A percentile compares a stretch with the other conserved stretches of the same genome.
Evolutionary conservation across 1,140 invertebrate species (phyloP).

Genomic region (Brachionus koreanus): DNA sequence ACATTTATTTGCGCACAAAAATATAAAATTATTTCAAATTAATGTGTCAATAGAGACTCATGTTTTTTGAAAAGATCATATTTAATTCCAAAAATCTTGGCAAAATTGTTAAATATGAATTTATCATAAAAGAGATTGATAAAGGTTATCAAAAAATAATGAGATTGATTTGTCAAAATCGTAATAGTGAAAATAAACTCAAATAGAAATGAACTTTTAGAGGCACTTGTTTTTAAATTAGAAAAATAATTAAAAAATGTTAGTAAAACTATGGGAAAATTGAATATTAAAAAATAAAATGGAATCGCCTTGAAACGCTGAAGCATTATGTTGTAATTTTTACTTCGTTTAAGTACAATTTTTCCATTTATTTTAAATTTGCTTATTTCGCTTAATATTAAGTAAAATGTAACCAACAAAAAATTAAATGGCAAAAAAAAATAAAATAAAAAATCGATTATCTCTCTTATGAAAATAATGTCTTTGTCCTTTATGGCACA

Average conservation of each 20-base stretch:
- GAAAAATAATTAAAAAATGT: background rate
- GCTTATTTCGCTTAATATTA: background rate
- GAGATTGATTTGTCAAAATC: background rate
- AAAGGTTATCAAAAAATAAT: slow-evolving; percentile 14
- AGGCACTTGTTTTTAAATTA: background rate
- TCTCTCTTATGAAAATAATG: background rate
- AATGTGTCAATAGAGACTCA: background rate
- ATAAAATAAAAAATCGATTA: slow-evolving; percentile 6
- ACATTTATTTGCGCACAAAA: background rate
- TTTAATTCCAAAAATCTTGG: background rate
- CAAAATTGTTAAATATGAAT: background rate
- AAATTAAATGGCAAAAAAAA: slow-evolving; percentile 18
- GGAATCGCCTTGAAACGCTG: background rate
- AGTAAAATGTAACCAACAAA: background rate
- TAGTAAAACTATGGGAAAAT: background rate
- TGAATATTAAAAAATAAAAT: background rate
- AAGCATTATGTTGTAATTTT: background rate
- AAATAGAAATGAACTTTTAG: background rate
- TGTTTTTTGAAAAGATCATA: background rate
- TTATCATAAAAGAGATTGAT: slow-evolving; percentile 4
- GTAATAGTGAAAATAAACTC: background rate
- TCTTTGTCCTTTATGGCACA: background rate
- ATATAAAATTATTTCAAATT: background rate
- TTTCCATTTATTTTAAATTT: slow-evolving; percentile 2
- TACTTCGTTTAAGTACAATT: background rate